Conservation (phyloP, 1,140 invertebrate genomes). For the Coboldia fuscipes region DNA sequence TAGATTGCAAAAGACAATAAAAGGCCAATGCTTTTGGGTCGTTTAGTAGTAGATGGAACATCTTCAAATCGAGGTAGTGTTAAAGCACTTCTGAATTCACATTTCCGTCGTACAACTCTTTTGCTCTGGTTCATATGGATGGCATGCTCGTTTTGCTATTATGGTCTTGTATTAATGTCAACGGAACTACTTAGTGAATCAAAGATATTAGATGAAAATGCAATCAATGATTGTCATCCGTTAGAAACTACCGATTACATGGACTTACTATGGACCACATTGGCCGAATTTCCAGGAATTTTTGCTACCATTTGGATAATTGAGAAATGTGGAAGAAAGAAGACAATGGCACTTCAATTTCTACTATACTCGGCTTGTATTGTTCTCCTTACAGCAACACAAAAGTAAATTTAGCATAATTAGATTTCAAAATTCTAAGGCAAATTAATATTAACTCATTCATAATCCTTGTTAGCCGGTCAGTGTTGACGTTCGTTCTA, state of each 20-base stretch:
- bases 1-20: constrained; percentile 68
- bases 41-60: constrained; percentile 63
- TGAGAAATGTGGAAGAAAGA: constrained; percentile 74
- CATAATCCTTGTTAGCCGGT: constrained; percentile 32
- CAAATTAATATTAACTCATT: neutral
- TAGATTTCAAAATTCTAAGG: neutral
- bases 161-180: constrained; percentile 86
- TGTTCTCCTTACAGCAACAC: constrained; percentile 53
- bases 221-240: constrained; percentile 46
- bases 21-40: constrained; percentile 67
- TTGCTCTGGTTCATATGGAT: constrained; percentile 90
- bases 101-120: constrained; percentile 60
- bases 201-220: constrained; percentile 16
- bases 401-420: constrained; percentile 34
- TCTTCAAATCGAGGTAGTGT: constrained; percentile 42
- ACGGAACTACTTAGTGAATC: constrained; percentile 59
- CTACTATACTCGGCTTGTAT: constrained; percentile 66
- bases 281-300: constrained; percentile 91
- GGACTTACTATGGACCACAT: constrained; percentile 81
- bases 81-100: constrained; percentile 55
- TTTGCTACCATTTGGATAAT: constrained; percentile 83
- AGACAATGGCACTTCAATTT: constrained; percentile 88
- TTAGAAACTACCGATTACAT: constrained; percentile 74
- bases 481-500: constrained; percentile 58
- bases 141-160: constrained; percentile 88